Base-by-base conservation (phyloP, 2,113 vertebrate genomes). In the Stigmatopora nigra region DNA sequence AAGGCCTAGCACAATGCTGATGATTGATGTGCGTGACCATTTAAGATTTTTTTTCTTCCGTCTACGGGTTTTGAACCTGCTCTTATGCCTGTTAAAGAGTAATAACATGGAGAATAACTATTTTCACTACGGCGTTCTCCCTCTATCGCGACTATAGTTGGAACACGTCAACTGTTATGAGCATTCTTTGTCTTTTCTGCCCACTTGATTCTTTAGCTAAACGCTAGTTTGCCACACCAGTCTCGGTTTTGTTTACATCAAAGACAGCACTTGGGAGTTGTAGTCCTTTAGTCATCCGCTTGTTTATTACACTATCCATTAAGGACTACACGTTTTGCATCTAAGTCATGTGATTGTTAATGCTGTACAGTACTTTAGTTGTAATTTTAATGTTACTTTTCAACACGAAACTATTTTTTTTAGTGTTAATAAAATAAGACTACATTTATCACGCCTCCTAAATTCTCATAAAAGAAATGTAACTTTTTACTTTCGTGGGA, bases 191-290 rank as follows among this genome's bases (percentile, higher is more conserved):
- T 56, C 15, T 48, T 12, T 55, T 41, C 14, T 13, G 53, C 22
- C 53, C 10, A 45, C 3, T 61, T 55, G 7, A 17, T 64, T 69
- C 63, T 80, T 44, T 68, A 46, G 13, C 25, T 60, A 70, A 74
- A 65, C 47, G 53, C 17, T 46, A 72, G 69, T 51, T 73, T 53
- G 70, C 22, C 69, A 71, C 80, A 84, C 79, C 81, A 81, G 72
- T 13, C 14, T 31, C 22, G 12, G 53, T 90, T 92, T 92, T 91
- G 89, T 86, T 92, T 91, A 88, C 83, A 84, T 83, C 75, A 82
- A 82, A 76, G 72, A 68, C 41, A 70, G 69, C 60, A 75, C 57
- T 73, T 88, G 90, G 88, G 80, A 89, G 64, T 77, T 90, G 89
- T 88, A 90, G 89, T 91, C 78, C 14, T 2, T 1, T 25, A 11